phyloP scores from a whole-genome alignment of 2,113 vertebrate genomes.

The Mungos mungo region DNA sequence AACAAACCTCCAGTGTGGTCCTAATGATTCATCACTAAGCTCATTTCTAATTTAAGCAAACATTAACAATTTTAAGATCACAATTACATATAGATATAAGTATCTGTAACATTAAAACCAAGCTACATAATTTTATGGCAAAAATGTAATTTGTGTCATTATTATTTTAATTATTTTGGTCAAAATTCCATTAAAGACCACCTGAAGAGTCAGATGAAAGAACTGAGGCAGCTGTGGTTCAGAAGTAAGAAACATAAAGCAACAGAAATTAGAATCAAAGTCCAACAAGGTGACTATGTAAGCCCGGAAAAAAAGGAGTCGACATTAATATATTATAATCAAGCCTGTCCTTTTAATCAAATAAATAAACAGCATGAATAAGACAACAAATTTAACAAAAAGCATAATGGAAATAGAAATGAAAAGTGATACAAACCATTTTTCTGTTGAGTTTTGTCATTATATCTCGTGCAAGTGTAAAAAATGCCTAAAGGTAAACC shows the following conservation, averaged over 20 bases:
- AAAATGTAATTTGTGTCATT: constrained; percentile 42
- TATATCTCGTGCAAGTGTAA: constrained; percentile 96
- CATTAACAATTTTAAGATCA: constrained; percentile 11
- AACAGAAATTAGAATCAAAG: constrained; percentile 26
- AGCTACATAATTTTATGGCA: constrained; percentile 30
- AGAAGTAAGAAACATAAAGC: constrained; percentile 9
- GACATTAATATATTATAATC: constrained; percentile 3
- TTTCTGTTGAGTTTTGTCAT: constrained; percentile 98
- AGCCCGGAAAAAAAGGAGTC: not conserved
- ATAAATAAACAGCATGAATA: not conserved
- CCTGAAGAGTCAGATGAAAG: constrained; percentile 12
- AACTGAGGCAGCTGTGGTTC: not conserved
- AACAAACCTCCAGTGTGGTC: not conserved
- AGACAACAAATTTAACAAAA: not conserved
- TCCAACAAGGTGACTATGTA: not conserved
- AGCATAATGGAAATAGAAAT: constrained; percentile 39
- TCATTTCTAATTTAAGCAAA: constrained; percentile 33
- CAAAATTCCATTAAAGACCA: constrained; percentile 37
- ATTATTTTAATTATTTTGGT: constrained; percentile 43
- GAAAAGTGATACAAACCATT: constrained; percentile 90
- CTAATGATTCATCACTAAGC: not conserved
- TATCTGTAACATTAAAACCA: constrained; percentile 2
- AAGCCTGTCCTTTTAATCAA: not conserved
- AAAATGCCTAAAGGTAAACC: constrained; percentile 91
- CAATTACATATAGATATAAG: not conserved